Conservation (phyloP, 2,113 vertebrate species). For the Pholis gunnellus region DNA sequence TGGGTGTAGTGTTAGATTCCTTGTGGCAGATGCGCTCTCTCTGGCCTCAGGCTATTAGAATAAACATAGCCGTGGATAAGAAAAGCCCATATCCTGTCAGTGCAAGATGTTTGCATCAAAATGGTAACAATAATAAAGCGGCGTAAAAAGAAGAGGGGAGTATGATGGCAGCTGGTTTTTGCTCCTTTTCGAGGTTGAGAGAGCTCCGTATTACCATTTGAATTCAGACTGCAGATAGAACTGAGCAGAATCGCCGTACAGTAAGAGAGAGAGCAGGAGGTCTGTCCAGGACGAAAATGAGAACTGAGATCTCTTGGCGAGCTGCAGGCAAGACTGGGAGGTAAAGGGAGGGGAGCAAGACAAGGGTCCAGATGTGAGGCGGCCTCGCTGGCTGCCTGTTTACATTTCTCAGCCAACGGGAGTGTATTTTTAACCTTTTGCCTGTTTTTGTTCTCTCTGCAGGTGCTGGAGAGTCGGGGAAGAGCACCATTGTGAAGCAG, state of each 20-base stretch:
- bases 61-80: slow-evolving; percentile 68
- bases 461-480: slow-evolving; percentile 96
- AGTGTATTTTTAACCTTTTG: slow-evolving; percentile 81
- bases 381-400: slow-evolving; percentile 67
- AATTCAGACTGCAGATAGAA: slow-evolving; percentile 21
- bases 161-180: background rate
- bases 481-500: slow-evolving; percentile 98
- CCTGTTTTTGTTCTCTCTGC: slow-evolving; percentile 81
- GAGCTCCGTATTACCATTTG: slow-evolving; percentile 5
- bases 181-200: slow-evolving; percentile 3
- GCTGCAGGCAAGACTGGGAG: slow-evolving; percentile 17
- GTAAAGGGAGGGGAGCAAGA: slow-evolving; percentile 27
- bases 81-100: slow-evolving; percentile 61
- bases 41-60: slow-evolving; percentile 52
- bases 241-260: slow-evolving; percentile 1
- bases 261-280: slow-evolving; percentile 9
- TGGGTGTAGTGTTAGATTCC: slow-evolving; percentile 52
- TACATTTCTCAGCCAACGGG: slow-evolving; percentile 67
- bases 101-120: slow-evolving; percentile 59
- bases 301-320: slow-evolving; percentile 14
- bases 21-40: slow-evolving; percentile 75
- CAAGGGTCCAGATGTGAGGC: slow-evolving; percentile 74
- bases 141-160: slow-evolving; percentile 4
- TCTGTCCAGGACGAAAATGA: slow-evolving; percentile 36
- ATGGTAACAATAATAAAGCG: slow-evolving; percentile 44